These are phyloP conservation scores for Macroglossus sobrinus DNA, from an alignment of 2,113 vertebrate genomes.

Conservation along the genomic window DNA sequence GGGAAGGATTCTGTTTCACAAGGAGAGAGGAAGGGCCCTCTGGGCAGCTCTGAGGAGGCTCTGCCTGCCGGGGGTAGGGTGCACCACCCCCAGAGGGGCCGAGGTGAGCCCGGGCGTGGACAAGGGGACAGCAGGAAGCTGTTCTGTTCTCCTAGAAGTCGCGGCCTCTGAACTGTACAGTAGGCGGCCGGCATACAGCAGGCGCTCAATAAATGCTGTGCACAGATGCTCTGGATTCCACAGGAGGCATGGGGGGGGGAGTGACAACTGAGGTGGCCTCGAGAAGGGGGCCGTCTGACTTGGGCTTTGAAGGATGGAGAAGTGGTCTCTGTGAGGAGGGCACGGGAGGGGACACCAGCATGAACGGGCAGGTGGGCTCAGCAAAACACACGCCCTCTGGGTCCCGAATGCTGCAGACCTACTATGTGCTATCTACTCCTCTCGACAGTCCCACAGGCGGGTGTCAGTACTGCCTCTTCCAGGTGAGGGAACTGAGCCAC, in stretches of 20 bases:
- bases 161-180: rapidly evolving
- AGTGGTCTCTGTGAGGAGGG: background rate
- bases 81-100: background rate
- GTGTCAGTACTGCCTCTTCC: rapidly evolving
- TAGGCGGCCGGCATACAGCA: background rate
- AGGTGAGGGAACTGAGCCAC: no score
- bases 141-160: background rate
- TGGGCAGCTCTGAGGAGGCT: rapidly evolving
- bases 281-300: background rate
- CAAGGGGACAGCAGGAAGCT: rapidly evolving
- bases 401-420: background rate
- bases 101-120: rapidly evolving
- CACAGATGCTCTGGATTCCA: background rate
- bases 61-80: background rate
- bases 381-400: rapidly evolving
- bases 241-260: background rate
- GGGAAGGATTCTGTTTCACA: no score
- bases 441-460: background rate
- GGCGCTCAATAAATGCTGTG: background rate
- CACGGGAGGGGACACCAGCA: rapidly evolving
- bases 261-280: background rate
- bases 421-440: rapidly evolving
- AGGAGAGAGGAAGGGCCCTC: background rate
- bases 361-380: rapidly evolving
- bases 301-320: constrained; percentile 37